Evolutionary conservation across 2,888 invertebrate genomes (phyloP).

Genomic region (Drosophila nigritarsus): DNA sequence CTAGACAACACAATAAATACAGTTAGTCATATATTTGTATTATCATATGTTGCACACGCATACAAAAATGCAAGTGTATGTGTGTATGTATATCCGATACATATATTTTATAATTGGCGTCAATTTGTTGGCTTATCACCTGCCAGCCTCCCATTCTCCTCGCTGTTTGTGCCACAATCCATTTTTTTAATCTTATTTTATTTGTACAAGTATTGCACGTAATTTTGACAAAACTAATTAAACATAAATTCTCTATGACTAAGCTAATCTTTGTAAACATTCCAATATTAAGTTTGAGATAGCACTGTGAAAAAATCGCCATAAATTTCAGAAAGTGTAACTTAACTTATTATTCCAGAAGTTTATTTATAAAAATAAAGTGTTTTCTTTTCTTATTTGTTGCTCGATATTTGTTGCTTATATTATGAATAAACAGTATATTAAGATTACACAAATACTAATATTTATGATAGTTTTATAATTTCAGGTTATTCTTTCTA

Average conservation of each 20-base stretch:
- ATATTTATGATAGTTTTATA: background rate
- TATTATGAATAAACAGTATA: background rate
- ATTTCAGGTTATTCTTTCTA: background rate
- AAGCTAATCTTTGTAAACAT: background rate
- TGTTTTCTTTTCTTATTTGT: background rate
- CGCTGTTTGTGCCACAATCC: constrained; percentile 23
- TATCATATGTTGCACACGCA: constrained; percentile 52
- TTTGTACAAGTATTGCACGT: constrained; percentile 14
- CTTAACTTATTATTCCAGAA: background rate
- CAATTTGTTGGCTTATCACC: constrained; percentile 64
- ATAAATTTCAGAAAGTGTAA: no score
- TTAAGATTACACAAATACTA: background rate
- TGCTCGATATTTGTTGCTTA: background rate
- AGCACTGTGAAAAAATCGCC: no score
- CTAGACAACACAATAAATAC: constrained; percentile 81
- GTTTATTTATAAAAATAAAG: background rate
- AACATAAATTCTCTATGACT: background rate
- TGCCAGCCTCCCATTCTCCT: background rate
- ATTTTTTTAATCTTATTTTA: constrained; percentile 24
- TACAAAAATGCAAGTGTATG: background rate
- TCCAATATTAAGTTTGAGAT: background rate
- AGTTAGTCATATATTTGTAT: constrained; percentile 79
- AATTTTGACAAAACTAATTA: background rate
- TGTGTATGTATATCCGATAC: constrained; percentile 33
- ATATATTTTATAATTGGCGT: constrained; percentile 70